Percentiles rank a stretch among this genome's conserved stretches.
phyloP scores from a whole-genome alignment of 2,888 invertebrate genomes.

The Drosophila diplacantha region DNA sequence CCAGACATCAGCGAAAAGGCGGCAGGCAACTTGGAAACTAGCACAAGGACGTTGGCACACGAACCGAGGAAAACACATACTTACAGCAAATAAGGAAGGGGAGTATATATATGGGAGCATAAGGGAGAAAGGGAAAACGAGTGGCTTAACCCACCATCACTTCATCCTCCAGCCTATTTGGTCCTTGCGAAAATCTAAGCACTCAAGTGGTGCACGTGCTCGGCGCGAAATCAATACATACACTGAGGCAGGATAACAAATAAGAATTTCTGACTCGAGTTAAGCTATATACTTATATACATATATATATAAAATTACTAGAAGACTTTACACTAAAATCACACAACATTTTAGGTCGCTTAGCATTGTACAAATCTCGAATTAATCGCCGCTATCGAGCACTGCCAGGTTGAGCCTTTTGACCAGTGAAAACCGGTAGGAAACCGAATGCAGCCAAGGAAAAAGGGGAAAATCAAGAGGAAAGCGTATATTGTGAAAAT shows the following conservation, averaged over 20 bases:
- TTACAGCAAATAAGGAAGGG: neutral
- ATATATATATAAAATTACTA: too few relatives aligned
- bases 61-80: slow-evolving; percentile 11
- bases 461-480: slow-evolving; percentile 64
- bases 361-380: neutral
- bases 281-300: neutral
- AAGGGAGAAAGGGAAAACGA: slow-evolving; percentile 36
- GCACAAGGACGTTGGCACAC: slow-evolving; percentile 66
- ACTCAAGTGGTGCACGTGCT: slow-evolving; percentile 67
- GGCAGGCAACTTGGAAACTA: slow-evolving; percentile 60
- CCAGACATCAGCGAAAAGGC: slow-evolving; percentile 65
- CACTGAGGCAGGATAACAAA: slow-evolving; percentile 45
- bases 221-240: slow-evolving; percentile 68
- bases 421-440: slow-evolving; percentile 19
- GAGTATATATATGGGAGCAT: slow-evolving; percentile 1
- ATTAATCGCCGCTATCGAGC: slow-evolving; percentile 11
- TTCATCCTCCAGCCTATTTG: slow-evolving; percentile 32
- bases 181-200: slow-evolving; percentile 57
- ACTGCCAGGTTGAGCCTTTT: slow-evolving; percentile 9
- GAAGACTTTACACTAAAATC: neutral
- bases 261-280: slow-evolving; percentile 28
- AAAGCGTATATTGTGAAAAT: slow-evolving; percentile 69
- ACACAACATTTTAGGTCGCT: neutral
- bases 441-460: slow-evolving; percentile 49
- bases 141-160: slow-evolving; percentile 42